These are phyloP conservation scores for silkworm (Bombyx mori) DNA, from an alignment of 1,140 invertebrate species.

Conservation along the genomic window ASM3026992v2 NC_085132.1:418501-419000, in stretches of 20 bases:
- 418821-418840: conserved; percentile 21
- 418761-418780: conserved; percentile 21
- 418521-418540: too few species aligned
- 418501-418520: too few species aligned
- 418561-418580: too few species aligned
- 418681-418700: too few species aligned
- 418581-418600: too few species aligned
- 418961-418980: conserved; percentile 9
- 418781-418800: conserved; percentile 17
- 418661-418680: too few species aligned
- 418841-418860: conserved; percentile 21
- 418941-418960: conserved; percentile 17
- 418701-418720: too few species aligned
- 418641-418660: too few species aligned
- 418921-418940: conserved; percentile 23
- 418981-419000: conserved; percentile 2
- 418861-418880: conserved; percentile 27
- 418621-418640: too few species aligned
- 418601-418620: too few species aligned
- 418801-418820: conserved; percentile 27
- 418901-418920: conserved; percentile 12
- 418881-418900: conserved; percentile 19
- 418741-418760: conserved; percentile 25
- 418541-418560: too few species aligned
- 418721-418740: conserved; percentile 22